Base-by-base conservation (phyloP, 2,113 vertebrate species). In the Diphyllodes magnificus region DNA sequence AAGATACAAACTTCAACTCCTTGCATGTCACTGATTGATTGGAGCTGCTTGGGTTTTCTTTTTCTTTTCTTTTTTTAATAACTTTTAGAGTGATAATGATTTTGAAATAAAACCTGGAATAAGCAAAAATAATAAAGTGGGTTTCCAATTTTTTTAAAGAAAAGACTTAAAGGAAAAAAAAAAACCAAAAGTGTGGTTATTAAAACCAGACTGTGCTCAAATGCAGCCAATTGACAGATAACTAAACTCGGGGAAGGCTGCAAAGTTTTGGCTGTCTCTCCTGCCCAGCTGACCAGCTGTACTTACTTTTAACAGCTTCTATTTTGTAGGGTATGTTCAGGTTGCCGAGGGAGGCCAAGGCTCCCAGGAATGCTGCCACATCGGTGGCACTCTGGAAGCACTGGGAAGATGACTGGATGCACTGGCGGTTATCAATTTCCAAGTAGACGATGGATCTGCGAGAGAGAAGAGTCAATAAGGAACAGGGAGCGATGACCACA, bases 1-100 rank as follows among this genome's bases (percentile, higher is more conserved):
- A 90, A 99, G 99, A 99, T 98, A 99, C 98, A 99, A 99, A 99
- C 99, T 99, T 98, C 99, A 99, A 98, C 99, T 99, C 99, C 98
- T 99, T 98, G 98, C 98, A 98, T 99, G 98, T 98, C 98, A 98
- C 98, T 98, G 98, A 99, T 99, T 99, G 98, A 99, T 99, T 98
- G 98, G 97, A 98, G 93, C 69, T 65, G 86, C 57, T 75, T 75
- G 89, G 84, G 96, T 86, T 86, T 94, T 72, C 63, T 89, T 86
- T 91, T 45, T 31, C 53, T 70, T 71, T 85, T 92, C 45, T 65
- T 59, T 64, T 72, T 87, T 57, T 82, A 69, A 88, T 94, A 93
- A 97, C 81, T 96, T 96, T 88, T 94, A 95, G 72, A 95, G 82
- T 97, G 95, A 97, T 99, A 99, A 99, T 98, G 99, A 99, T 99